Conservation (phyloP, 2,888 invertebrate genomes). For the Operophtera brumata region DNA sequence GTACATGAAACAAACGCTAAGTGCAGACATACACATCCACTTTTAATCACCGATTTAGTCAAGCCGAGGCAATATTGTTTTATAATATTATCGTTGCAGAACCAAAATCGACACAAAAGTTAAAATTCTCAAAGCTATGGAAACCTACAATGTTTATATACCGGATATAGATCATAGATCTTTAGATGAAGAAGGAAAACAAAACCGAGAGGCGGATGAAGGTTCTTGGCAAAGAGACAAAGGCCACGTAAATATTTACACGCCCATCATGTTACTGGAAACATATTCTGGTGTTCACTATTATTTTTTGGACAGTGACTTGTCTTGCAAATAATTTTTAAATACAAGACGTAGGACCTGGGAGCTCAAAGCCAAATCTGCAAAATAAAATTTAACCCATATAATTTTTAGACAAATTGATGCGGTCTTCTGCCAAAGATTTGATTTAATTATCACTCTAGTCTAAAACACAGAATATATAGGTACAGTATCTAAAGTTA, state of each 20-base stretch:
- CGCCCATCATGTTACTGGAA: constrained; percentile 39
- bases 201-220: constrained; percentile 53
- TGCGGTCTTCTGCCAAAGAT: no score
- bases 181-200: constrained; percentile 42
- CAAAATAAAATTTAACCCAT: no score
- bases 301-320: neutral
- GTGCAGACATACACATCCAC: no score
- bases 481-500: no score
- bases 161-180: constrained; percentile 42
- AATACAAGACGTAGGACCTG: no score
- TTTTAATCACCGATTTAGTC: no score
- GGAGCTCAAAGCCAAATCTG: no score
- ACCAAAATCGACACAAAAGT: neutral
- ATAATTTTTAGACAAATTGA: no score
- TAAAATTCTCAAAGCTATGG: neutral
- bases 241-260: constrained; percentile 51
- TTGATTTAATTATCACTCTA: no score
- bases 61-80: no score
- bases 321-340: neutral
- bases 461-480: no score
- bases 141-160: constrained; percentile 13
- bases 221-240: constrained; percentile 59
- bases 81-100: neutral
- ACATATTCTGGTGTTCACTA: constrained; percentile 18
- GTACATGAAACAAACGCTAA: no score